Evolutionary conservation across 2,797 vertebrate species (phyloP), one percentile per base, ranked within the genome.

Genomic region (Phyllotis vaccarum): DNA sequence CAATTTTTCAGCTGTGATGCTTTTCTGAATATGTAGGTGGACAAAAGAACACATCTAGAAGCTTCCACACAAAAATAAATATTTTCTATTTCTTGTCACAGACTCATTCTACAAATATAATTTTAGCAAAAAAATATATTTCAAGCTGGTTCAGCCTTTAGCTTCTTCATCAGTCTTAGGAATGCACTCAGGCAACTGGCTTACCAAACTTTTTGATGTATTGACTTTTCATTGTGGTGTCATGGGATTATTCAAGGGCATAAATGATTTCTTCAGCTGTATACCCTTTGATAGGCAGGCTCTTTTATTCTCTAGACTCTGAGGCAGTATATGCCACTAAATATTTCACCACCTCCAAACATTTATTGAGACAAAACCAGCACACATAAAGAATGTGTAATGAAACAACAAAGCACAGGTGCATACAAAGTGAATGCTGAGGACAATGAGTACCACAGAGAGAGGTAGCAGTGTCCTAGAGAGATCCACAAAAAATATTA

Each of bases 21-120:
- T 82, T 34, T 87, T 88, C 78, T 80, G 66, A 87, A 37, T 64
- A 31, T 75, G 5, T n/a, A 66, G 66, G 11, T 31, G 56, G 81
- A 88, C 34, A 52, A 76, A 89, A 70, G 2, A 80, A 74, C 40
- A 29, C 68, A 87, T 40, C 79, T 88, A 88, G 83, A 85, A 82
- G 22, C 46, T 88, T 95, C 27, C 89, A 74, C 89, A 68, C 37
- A 93, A 96, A 85, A 87, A 40, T 81, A 74, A 96, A 93, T 70
- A 52, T 72, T 70, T 58, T 76, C 2, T n/a, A 78, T 93, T 96
- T 86, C 85, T 88, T 93, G 72, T 88, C 79, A 64, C 29, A 82
- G 66, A 81, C 37, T 95, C 27, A 68, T 40, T 86, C 37, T 86
- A 46, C 80, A 94, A 92, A 79, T 79, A 43, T 8, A 81, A 21